Evolutionary conservation across 2,113 vertebrate species (phyloP), one percentile per base, ranked within the genome.

Genomic region (Megalops atlanticus): DNA sequence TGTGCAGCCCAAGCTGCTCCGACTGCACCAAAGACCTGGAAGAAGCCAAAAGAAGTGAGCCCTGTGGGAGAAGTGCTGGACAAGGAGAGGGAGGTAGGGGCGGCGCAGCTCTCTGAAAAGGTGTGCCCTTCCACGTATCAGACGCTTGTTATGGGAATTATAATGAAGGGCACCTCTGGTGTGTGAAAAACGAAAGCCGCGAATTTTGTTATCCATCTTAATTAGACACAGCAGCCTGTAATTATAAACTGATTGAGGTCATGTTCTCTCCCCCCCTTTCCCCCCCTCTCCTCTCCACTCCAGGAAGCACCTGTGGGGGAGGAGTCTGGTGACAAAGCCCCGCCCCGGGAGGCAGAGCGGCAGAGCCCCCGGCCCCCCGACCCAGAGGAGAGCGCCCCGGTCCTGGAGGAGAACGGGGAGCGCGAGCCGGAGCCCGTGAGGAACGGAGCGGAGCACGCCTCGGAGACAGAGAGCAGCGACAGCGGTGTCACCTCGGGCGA

Each of bases 21-120:
- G 92, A 89, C 92, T 89, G 93, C 94, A 96, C 97, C 96, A 98
- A 99, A 98, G 96, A 97, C 85, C 84, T 97, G 95, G 96, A 96
- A 94, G 89, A 98, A 96, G 95, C 94, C 96, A 96, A 97, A 97
- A 94, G 97, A 98, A 77, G 92, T 33, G 85, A 90, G 92, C 85
- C 89, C 86, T 81, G 79, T 89, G 70, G 95, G 93, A 84, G 96
- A 96, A 33, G 68, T 64, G 14, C 82, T 81, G 79, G 94, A 95
- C 76, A 88, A 82, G 6, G 95, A 96, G 77, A 75, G 87, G 0
- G 92, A 97, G 96, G 96, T 97, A 89, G 94, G 94, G n/a, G n/a
- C n/a, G n/a, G n/a, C n/a, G n/a, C n/a, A n/a, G n/a, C n/a, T n/a
- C n/a, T n/a, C n/a, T n/a, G n/a, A n/a, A n/a, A n/a, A n/a, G n/a